Percentiles rank a stretch among this genome's conserved stretches.
Evolutionary conservation across 2,797 vertebrate species (phyloP).

Genomic region (Falco biarmicus): DNA sequence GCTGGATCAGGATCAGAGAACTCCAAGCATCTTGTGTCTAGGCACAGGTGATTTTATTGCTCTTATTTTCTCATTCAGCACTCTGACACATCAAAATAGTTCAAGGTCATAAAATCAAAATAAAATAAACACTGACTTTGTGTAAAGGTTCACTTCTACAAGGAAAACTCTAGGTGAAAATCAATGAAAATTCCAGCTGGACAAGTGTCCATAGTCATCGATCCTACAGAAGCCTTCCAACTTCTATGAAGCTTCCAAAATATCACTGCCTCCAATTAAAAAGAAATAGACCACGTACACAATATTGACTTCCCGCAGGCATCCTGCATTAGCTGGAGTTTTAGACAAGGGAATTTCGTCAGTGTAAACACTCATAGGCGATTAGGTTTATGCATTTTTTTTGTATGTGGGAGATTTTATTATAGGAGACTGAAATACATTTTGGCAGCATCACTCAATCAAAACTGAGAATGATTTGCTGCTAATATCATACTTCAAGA

Average conservation of each 20-base stretch:
- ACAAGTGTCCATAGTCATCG: background rate
- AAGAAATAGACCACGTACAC: background rate
- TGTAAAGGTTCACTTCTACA: background rate
- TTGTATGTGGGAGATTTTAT: background rate
- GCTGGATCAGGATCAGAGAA: background rate
- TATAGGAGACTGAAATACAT: background rate
- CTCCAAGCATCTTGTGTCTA: background rate
- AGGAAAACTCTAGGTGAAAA: background rate
- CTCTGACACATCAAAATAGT: background rate
- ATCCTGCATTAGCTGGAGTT: background rate
- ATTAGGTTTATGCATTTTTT: background rate
- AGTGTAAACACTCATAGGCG: accelerated
- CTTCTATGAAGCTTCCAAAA: background rate
- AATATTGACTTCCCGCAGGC: background rate
- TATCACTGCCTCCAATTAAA: background rate
- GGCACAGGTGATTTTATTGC: background rate
- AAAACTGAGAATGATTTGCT: background rate
- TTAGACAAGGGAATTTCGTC: background rate
- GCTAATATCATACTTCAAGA: background rate
- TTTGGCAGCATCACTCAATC: background rate
- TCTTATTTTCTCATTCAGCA: background rate
- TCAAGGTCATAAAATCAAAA: background rate
- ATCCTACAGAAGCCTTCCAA: background rate
- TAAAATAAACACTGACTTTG: background rate
- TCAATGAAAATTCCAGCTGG: background rate